phyloP scores from a whole-genome alignment of 2,797 vertebrate species.

The Selene dorsalis region DNA sequence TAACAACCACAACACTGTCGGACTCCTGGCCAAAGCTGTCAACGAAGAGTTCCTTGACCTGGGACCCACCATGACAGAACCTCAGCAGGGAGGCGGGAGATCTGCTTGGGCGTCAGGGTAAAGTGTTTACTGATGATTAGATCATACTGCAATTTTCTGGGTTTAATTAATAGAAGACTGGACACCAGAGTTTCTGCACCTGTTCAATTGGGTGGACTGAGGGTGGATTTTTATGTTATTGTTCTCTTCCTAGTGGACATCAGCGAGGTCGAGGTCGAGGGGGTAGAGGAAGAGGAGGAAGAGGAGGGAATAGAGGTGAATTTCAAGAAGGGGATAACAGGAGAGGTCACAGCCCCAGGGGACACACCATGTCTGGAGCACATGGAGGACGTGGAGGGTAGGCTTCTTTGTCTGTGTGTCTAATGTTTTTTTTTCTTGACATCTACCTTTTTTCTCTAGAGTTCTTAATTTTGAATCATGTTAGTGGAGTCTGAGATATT shows the following conservation, averaged over 20 bases:
- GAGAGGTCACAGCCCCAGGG: not conserved
- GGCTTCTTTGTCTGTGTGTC: not conserved
- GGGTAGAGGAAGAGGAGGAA: not conserved
- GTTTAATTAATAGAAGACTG: not conserved
- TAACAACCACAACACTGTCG: slow-evolving; percentile 57
- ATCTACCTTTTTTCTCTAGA: not conserved
- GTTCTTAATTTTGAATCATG: too few species aligned
- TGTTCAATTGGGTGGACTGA: too few species aligned
- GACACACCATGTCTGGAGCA: not conserved
- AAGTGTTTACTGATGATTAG: not conserved
- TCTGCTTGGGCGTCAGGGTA: not conserved
- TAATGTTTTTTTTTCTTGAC: not conserved
- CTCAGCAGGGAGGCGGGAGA: not conserved
- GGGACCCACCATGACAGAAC: slow-evolving; percentile 45
- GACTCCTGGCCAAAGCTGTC: slow-evolving; percentile 75
- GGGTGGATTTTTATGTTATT: not conserved
- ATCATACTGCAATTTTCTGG: not conserved
- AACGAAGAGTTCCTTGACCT: slow-evolving; percentile 68
- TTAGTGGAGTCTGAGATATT: not conserved
- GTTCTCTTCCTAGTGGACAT: not conserved
- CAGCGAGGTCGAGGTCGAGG: not conserved
- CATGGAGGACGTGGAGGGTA: slow-evolving; percentile 29
- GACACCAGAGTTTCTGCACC: too few species aligned
- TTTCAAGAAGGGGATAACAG: not conserved
- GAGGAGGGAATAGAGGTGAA: not conserved